Conservation (phyloP, 2,113 vertebrate species). For the Pangasianodon gigas region DNA sequence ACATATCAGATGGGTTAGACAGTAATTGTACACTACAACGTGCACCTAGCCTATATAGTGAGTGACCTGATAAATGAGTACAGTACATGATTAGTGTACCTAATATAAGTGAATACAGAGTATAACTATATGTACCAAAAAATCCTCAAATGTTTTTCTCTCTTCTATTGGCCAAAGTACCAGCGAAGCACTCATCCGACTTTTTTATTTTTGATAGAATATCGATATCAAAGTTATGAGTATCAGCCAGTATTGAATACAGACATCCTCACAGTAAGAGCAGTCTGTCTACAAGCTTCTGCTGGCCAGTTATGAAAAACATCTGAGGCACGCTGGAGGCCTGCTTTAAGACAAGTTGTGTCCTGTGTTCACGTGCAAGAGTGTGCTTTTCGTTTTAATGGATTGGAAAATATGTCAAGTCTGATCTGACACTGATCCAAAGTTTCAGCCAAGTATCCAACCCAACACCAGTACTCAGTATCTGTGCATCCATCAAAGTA, state of each 20-base stretch:
- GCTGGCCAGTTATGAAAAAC: neutral
- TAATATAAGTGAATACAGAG: neutral
- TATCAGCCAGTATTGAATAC: neutral
- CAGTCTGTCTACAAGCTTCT: neutral
- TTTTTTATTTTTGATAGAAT: neutral
- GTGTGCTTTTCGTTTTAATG: neutral
- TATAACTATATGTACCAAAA: neutral
- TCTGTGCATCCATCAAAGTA: neutral
- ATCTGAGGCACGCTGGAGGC: neutral
- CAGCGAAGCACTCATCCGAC: neutral
- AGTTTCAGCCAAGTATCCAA: neutral
- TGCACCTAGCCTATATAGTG: neutral
- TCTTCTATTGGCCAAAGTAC: neutral
- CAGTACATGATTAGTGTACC: neutral
- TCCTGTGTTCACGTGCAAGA: constrained; percentile 1
- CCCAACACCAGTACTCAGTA: neutral
- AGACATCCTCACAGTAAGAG: neutral
- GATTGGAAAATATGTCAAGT: neutral
- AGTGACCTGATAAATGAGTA: neutral
- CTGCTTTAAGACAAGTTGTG: neutral
- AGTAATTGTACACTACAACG: neutral
- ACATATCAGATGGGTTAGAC: neutral
- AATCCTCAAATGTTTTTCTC: neutral
- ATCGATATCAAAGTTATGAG: neutral
- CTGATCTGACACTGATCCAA: neutral